A percentile compares a stretch with the other conserved stretches of the same genome.
These are phyloP conservation scores for Podotricha telesiphe DNA, from an alignment of 2,888 invertebrate genomes.

Conservation along the genomic window DNA sequence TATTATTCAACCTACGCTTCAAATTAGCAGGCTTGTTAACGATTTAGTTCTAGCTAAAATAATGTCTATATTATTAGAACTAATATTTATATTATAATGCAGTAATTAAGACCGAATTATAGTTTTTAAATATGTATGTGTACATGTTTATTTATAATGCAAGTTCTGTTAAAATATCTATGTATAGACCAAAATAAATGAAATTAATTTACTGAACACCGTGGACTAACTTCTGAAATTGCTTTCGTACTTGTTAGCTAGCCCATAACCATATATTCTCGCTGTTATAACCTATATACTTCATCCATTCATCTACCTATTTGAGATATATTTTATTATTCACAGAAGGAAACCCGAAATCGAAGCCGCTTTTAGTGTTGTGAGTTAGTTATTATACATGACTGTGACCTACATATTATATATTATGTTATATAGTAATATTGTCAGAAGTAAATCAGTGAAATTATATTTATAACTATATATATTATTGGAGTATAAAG, in stretches of 20 bases:
- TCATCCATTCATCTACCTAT: not conserved
- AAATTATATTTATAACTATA: no score
- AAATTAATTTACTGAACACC: not conserved
- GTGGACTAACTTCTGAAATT: not conserved
- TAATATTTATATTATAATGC: not conserved
- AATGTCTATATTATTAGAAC: not conserved
- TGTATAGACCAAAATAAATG: not conserved
- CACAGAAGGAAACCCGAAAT: not conserved
- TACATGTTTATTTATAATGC: not conserved
- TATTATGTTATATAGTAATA: not conserved
- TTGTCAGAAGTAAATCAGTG: no score
- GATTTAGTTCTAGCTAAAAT: conserved; percentile 16
- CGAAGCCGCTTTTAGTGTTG: not conserved
- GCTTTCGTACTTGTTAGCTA: not conserved
- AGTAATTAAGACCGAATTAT: not conserved
- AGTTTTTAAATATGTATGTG: not conserved
- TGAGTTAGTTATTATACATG: not conserved
- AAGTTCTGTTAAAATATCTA: not conserved
- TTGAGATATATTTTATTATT: not conserved
- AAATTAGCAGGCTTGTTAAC: conserved; percentile 13
- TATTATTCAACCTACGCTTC: conserved; percentile 26
- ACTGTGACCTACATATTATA: not conserved
- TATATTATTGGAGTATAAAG: no score
- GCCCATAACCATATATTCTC: not conserved
- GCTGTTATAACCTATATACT: not conserved